phyloP scores from a whole-genome alignment of 2,797 vertebrate genomes.

The Pseudopleuronectes americanus region DNA sequence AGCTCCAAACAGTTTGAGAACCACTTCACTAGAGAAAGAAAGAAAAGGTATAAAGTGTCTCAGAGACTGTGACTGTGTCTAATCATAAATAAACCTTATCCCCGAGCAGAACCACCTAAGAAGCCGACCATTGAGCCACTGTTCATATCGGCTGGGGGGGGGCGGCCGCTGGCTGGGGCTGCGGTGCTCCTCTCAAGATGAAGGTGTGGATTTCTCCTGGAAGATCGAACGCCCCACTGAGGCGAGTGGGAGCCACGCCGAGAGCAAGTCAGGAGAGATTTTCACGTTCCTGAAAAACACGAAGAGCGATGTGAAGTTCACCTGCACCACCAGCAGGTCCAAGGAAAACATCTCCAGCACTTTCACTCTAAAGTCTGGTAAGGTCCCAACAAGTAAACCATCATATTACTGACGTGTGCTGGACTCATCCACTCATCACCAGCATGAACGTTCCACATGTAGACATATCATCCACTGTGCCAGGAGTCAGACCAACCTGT shows the following conservation, averaged over 20 bases:
- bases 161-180: constrained; percentile 24
- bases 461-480: no score
- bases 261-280: accelerated
- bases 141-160: accelerated
- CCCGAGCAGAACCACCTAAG: constrained; percentile 48
- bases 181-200: neutral
- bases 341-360: accelerated
- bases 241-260: accelerated
- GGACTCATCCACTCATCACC: no score
- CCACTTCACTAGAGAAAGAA: no score
- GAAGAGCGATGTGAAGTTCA: neutral
- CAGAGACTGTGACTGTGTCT: neutral
- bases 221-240: accelerated
- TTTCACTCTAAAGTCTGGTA: no score
- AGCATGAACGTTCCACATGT: no score
- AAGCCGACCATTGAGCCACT: neutral
- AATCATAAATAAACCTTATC: neutral
- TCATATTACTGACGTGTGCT: no score
- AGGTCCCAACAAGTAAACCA: no score
- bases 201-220: constrained; percentile 37
- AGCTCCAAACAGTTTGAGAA: no score
- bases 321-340: constrained; percentile 40
- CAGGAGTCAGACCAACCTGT: no score
- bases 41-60: no score
- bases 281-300: neutral